These are phyloP conservation scores for Harlomillsia oculata DNA, from an alignment of 1,140 invertebrate genomes.

Conservation along the genomic window DNA sequence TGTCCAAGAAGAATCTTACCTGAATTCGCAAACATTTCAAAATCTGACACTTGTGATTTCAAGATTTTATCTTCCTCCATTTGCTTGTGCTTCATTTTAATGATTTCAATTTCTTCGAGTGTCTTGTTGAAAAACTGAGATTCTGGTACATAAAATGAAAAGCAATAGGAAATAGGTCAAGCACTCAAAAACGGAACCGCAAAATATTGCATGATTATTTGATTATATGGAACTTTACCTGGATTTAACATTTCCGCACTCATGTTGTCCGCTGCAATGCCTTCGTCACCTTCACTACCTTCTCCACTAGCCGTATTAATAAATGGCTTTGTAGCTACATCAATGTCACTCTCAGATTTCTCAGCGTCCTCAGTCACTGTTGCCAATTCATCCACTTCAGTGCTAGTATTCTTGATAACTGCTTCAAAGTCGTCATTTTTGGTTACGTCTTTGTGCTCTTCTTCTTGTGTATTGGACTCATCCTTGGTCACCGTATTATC, in stretches of 20 bases:
- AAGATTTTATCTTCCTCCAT: slow-evolving; percentile 30
- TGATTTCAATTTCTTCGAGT: slow-evolving; percentile 31
- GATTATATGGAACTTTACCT: neutral
- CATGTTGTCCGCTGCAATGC: too few relatives aligned
- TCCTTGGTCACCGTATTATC: neutral
- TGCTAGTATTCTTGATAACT: neutral
- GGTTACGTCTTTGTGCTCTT: neutral
- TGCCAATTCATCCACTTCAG: neutral
- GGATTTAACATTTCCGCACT: slow-evolving; percentile 10
- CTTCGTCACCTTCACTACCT: slow-evolving; percentile 14
- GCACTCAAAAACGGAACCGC: too few relatives aligned
- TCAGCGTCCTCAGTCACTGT: slow-evolving; percentile 6
- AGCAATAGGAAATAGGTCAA: too few relatives aligned
- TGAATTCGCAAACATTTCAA: slow-evolving; percentile 34
- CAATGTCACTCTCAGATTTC: slow-evolving; percentile 2
- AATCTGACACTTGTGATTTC: slow-evolving; percentile 30
- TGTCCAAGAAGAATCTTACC: slow-evolving; percentile 19
- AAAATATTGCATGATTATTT: too few relatives aligned
- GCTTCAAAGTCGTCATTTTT: slow-evolving; percentile 9
- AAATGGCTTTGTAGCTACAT: slow-evolving; percentile 13
- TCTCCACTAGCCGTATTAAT: slow-evolving; percentile 28
- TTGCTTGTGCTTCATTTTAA: slow-evolving; percentile 32
- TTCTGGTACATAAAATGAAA: slow-evolving; percentile 14
- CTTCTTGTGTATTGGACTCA: slow-evolving; percentile 4
- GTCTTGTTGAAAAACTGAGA: slow-evolving; percentile 35